Percentiles rank a stretch among this genome's conserved stretches.
Evolutionary conservation across 2,113 vertebrate species (phyloP).

Genomic region (Turdus rufiventris): DNA sequence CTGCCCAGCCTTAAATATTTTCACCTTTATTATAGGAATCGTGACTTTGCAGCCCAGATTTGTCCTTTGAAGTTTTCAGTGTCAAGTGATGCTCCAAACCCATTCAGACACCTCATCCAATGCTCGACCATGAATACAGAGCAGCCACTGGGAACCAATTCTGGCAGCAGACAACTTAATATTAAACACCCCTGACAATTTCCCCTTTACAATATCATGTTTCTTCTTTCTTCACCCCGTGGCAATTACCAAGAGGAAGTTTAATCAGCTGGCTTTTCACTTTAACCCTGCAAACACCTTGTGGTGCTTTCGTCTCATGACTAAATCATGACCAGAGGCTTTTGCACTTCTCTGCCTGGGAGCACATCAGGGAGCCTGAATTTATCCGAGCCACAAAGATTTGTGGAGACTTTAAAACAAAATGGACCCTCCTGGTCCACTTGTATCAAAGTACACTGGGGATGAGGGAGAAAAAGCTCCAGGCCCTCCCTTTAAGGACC

Average conservation of each 20-base stretch:
- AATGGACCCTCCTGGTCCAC: neutral
- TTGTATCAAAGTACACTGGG: neutral
- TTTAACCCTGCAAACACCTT: neutral
- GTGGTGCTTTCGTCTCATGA: fast-evolving
- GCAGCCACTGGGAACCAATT: neutral
- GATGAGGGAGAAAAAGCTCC: neutral
- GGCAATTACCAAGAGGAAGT: neutral
- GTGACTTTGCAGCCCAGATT: neutral
- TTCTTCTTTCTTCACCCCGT: neutral
- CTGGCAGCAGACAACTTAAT: neutral
- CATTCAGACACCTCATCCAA: neutral
- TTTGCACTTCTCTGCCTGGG: neutral
- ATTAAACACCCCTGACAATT: neutral
- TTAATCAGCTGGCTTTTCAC: neutral
- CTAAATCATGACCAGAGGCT: neutral
- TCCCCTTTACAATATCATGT: neutral
- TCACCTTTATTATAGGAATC: neutral
- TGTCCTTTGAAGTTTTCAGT: neutral
- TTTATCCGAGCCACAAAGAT: neutral
- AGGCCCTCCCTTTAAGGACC: neutral
- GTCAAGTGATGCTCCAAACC: neutral
- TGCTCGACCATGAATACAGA: neutral
- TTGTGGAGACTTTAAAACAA: neutral
- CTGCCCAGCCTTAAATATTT: neutral
- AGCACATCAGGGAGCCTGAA: neutral